Percentiles rank a stretch among this genome's conserved stretches.
phyloP scores from a whole-genome alignment of 2,797 vertebrate genomes.

The Chaenodraco wilsoni region DNA sequence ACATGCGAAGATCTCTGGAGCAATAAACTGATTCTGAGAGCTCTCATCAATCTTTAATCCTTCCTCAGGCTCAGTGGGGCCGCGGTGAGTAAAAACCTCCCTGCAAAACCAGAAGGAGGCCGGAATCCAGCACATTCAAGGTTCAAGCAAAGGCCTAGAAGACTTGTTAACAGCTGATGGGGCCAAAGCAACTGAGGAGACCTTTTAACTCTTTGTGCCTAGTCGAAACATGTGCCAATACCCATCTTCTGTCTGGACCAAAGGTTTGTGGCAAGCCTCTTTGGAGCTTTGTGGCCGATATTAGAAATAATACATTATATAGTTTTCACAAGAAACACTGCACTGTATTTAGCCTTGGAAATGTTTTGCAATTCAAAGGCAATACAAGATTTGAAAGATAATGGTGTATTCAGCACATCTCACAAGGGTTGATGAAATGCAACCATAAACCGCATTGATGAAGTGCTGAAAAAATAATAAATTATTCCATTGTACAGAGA shows the following conservation, averaged over 20 bases:
- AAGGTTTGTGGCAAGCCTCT: constrained; percentile 22
- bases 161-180: constrained; percentile 73
- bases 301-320: constrained; percentile 34
- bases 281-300: constrained; percentile 32
- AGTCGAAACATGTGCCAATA: constrained; percentile 42
- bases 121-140: constrained; percentile 66
- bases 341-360: constrained; percentile 19
- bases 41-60: constrained; percentile 83
- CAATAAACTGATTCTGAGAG: constrained; percentile 83
- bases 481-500: neutral
- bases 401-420: neutral
- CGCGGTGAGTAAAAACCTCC: constrained; percentile 70
- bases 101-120: constrained; percentile 69
- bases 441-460: neutral
- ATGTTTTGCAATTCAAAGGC: constrained; percentile 7
- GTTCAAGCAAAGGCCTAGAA: constrained; percentile 74
- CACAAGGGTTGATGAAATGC: neutral
- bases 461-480: neutral
- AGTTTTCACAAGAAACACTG: constrained; percentile 20
- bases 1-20: constrained; percentile 79
- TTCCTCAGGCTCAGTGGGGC: constrained; percentile 72
- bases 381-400: constrained; percentile 3
- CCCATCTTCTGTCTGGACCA: constrained; percentile 16
- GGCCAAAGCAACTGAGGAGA: constrained; percentile 64
- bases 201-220: constrained; percentile 57